phyloP scores from a whole-genome alignment of 2,113 vertebrate genomes.

The Cricetomys ansorgei region DNA sequence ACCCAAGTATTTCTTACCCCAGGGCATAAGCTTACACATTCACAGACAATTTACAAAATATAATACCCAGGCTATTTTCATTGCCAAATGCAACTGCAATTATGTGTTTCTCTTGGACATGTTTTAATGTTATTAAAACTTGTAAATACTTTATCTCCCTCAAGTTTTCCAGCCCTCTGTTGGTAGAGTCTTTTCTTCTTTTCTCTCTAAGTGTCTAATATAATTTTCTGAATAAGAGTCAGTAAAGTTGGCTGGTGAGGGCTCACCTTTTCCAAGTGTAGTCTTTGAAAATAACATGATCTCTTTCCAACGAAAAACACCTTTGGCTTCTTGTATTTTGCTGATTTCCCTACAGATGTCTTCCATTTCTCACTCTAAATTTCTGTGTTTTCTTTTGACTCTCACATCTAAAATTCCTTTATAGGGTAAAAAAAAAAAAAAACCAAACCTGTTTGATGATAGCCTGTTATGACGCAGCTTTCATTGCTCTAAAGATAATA shows the following conservation, averaged over 20 bases:
- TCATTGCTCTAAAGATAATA: background rate
- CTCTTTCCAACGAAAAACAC: conserved; percentile 16
- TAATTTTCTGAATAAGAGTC: conserved; percentile 53
- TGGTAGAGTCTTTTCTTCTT: conserved; percentile 40
- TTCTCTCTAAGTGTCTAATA: conserved; percentile 56
- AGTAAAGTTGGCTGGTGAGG: conserved; percentile 28
- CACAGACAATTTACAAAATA: conserved; percentile 74
- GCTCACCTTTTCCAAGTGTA: conserved; percentile 53
- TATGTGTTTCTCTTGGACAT: conserved; percentile 75
- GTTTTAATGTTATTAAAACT: conserved; percentile 64
- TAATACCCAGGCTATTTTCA: conserved; percentile 58
- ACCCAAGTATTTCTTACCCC: conserved; percentile 51
- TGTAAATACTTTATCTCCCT: conserved; percentile 77
- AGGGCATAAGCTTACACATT: conserved; percentile 59
- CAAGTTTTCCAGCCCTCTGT: conserved; percentile 70
- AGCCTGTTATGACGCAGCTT: background rate
- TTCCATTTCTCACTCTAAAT: conserved; percentile 40
- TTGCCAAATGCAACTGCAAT: conserved; percentile 67
- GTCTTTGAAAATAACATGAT: conserved; percentile 60
- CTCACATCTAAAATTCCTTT: conserved; percentile 8
- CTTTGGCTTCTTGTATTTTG: conserved; percentile 47
- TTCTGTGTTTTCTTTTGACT: conserved; percentile 28
- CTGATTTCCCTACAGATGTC: background rate
- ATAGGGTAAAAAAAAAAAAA: conserved; percentile 29
- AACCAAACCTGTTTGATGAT: background rate